phyloP scores from a whole-genome alignment of 2,888 invertebrate genomes.

The Orthosia incerta region DNA sequence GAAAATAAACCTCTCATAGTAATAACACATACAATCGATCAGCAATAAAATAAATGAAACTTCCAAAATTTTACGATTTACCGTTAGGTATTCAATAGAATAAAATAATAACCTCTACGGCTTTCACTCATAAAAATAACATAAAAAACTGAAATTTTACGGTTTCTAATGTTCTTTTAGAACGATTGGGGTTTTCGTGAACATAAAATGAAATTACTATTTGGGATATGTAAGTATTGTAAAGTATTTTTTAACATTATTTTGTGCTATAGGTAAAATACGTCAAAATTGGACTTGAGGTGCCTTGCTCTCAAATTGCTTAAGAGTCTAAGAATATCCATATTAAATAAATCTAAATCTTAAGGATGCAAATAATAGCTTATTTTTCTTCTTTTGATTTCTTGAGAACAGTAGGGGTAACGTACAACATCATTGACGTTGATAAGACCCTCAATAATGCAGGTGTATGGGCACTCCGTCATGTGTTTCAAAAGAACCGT shows the following conservation, averaged over 20 bases:
- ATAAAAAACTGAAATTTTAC: conserved; percentile 61
- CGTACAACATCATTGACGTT: no score
- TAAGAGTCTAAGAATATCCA: no score
- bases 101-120: conserved; percentile 54
- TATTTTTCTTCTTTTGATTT: no score
- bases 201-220: conserved; percentile 49
- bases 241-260: not conserved
- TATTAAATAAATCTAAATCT: no score
- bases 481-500: no score
- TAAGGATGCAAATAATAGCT: no score
- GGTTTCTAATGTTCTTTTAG: conserved; percentile 52
- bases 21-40: conserved; percentile 59
- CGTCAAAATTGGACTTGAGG: no score
- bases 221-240: conserved; percentile 55
- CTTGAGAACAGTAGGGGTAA: no score
- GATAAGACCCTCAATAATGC: no score
- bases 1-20: conserved; percentile 57
- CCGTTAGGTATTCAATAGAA: conserved; percentile 60
- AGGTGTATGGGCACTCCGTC: no score
- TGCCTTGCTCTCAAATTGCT: no score
- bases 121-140: conserved; percentile 58
- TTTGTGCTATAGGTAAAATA: not conserved
- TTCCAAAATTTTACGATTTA: conserved; percentile 62
- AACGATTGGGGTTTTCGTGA: conserved; percentile 20
- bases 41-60: conserved; percentile 66